Percentiles rank a stretch among this genome's conserved stretches.
These are phyloP conservation scores for Limnephilus marmoratus DNA, from an alignment of 2,888 invertebrate genomes.

Conservation along the genomic window DNA sequence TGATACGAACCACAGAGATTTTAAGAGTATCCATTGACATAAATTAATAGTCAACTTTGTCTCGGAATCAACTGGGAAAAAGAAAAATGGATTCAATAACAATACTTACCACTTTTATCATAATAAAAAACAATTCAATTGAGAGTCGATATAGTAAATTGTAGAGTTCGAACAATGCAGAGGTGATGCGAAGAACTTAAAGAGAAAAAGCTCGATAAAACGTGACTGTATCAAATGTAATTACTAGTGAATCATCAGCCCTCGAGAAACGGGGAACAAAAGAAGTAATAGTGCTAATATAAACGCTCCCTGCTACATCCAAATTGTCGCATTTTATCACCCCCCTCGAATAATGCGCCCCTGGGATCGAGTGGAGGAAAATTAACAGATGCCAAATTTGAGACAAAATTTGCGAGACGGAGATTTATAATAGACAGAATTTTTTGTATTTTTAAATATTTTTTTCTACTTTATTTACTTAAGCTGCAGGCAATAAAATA, in stretches of 20 bases:
- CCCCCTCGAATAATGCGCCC: conserved; percentile 30
- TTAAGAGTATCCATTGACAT: no score
- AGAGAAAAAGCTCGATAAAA: conserved; percentile 20
- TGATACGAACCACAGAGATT: no score
- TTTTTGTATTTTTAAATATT: not conserved
- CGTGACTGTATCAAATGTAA: conserved; percentile 57
- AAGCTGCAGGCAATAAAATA: not conserved
- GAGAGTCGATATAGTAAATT: not conserved
- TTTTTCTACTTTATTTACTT: not conserved
- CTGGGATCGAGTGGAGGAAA: conserved; percentile 25
- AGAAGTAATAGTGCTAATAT: conserved; percentile 48
- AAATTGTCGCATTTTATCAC: conserved; percentile 55
- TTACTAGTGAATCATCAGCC: conserved; percentile 56
- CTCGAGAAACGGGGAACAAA: conserved; percentile 25
- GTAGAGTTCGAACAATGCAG: not conserved
- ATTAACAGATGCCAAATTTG: conserved; percentile 42
- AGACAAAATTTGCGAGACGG: not conserved
- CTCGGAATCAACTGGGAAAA: not conserved
- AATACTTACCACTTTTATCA: not conserved
- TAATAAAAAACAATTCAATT: not conserved
- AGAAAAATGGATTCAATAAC: not conserved
- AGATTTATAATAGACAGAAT: not conserved
- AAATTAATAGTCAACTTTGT: not conserved
- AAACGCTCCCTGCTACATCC: conserved; percentile 42
- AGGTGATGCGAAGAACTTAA: not conserved